Conservation (phyloP, 2,888 invertebrate genomes). For the Hypomecis punctinalis region DNA sequence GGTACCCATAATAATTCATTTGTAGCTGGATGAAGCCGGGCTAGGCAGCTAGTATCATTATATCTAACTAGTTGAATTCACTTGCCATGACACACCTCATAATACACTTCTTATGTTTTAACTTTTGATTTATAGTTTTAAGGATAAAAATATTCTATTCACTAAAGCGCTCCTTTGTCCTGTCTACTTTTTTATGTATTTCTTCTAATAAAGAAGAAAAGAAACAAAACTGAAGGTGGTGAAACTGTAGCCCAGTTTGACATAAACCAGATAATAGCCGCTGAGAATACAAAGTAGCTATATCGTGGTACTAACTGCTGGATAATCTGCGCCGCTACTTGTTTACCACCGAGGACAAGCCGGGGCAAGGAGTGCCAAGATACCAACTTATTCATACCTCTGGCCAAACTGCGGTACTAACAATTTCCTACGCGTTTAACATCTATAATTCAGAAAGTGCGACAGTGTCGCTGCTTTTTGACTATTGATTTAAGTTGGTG, state of each 20-base stretch:
- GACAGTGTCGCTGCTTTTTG: not conserved
- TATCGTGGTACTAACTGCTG: not conserved
- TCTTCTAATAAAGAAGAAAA: no score
- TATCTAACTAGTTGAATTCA: no score
- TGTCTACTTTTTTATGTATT: no score
- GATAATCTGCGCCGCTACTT: slow-evolving; percentile 8
- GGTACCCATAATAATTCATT: no score
- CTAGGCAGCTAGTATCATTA: no score
- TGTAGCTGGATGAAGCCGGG: no score
- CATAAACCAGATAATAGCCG: slow-evolving; percentile 10
- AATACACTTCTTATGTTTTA: no score
- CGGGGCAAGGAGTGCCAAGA: not conserved
- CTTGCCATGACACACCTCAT: no score
- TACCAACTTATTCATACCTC: not conserved
- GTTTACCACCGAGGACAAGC: not conserved
- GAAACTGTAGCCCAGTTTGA: slow-evolving; percentile 9
- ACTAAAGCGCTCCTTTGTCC: no score
- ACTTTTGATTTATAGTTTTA: no score
- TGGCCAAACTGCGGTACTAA: not conserved
- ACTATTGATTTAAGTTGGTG: not conserved
- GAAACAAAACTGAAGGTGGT: slow-evolving; percentile 7
- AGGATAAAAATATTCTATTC: no score
- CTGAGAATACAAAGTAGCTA: slow-evolving; percentile 18
- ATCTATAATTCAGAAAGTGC: not conserved
- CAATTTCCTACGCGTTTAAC: not conserved